These are phyloP conservation scores for Crematogaster levior DNA, from an alignment of 2,888 invertebrate species.

Conservation along the genomic window DNA sequence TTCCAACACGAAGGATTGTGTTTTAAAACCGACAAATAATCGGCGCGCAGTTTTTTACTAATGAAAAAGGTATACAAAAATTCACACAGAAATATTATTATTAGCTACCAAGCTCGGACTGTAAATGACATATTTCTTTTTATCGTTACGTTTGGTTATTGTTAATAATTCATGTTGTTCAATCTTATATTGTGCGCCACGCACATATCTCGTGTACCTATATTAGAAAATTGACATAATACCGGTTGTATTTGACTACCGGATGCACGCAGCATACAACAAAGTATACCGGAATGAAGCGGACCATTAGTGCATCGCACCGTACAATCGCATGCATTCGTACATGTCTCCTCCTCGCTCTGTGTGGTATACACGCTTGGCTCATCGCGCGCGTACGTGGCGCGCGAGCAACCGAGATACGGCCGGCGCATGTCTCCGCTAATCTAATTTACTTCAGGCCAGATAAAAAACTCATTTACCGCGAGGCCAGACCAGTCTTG, in stretches of 20 bases:
- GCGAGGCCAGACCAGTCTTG: conserved; percentile 66
- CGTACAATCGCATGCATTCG: conserved; percentile 37
- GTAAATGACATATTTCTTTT: too few relatives aligned
- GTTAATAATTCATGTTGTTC: not conserved
- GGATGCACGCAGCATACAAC: conserved; percentile 22
- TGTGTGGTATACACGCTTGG: not conserved
- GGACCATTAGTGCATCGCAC: conserved; percentile 42
- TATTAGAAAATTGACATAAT: conserved; percentile 18
- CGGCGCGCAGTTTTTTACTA: too few relatives aligned
- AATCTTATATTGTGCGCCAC: not conserved
- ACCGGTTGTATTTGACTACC: conserved; percentile 15
- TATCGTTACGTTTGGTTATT: not conserved
- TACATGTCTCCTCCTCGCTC: conserved; percentile 5
- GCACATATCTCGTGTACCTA: conserved; percentile 2
- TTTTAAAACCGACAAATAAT: too few relatives aligned
- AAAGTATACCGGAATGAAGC: conserved; percentile 9
- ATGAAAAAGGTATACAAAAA: too few relatives aligned
- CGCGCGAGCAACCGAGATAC: conserved; percentile 27
- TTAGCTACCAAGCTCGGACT: too few relatives aligned
- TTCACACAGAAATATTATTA: too few relatives aligned
- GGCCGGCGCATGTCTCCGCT: conserved; percentile 74
- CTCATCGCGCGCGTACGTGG: conserved; percentile 64
- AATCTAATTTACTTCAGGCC: conserved; percentile 79
- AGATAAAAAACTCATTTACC: conserved; percentile 80
- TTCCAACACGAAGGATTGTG: too few relatives aligned